Conservation (phyloP, 2,888 invertebrate species). For the Elysia crispata region DNA sequence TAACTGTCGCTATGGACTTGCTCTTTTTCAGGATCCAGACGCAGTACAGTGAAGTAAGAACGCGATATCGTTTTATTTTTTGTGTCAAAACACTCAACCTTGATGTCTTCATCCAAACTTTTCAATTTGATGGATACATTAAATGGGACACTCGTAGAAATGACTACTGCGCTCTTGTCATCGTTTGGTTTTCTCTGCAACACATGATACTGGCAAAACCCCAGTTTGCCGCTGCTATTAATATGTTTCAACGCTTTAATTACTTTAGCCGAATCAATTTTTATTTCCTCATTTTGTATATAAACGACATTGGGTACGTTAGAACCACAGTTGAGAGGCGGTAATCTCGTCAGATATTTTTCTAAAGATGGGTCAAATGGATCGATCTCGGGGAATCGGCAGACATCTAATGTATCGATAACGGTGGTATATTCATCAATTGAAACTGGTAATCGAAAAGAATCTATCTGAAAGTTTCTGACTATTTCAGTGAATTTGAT, state of each 20-base stretch:
- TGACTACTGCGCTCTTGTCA: not conserved
- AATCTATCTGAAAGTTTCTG: too few species aligned
- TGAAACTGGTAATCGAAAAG: too few species aligned
- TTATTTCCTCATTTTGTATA: not conserved
- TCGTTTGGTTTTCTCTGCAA: not conserved
- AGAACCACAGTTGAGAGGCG: slow-evolving; percentile 7
- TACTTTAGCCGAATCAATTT: slow-evolving; percentile 11
- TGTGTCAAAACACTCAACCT: slow-evolving; percentile 6
- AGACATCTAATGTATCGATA: too few species aligned
- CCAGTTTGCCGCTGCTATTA: not conserved
- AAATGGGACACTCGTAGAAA: not conserved
- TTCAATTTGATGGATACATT: slow-evolving; percentile 17
- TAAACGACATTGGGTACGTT: slow-evolving; percentile 25
- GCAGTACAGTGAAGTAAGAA: slow-evolving; percentile 15
- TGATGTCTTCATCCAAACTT: slow-evolving; percentile 14
- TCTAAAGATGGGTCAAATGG: slow-evolving; percentile 30
- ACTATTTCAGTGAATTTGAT: too few species aligned
- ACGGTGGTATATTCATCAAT: too few species aligned
- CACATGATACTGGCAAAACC: slow-evolving; percentile 21
- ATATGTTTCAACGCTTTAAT: not conserved
- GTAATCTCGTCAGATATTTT: not conserved
- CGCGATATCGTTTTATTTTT: not conserved
- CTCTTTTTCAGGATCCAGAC: slow-evolving; percentile 21
- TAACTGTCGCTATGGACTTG: not conserved
- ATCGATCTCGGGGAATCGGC: slow-evolving; percentile 20